Conservation (phyloP, 2,888 invertebrate species). For the Oligia strigilis region DNA sequence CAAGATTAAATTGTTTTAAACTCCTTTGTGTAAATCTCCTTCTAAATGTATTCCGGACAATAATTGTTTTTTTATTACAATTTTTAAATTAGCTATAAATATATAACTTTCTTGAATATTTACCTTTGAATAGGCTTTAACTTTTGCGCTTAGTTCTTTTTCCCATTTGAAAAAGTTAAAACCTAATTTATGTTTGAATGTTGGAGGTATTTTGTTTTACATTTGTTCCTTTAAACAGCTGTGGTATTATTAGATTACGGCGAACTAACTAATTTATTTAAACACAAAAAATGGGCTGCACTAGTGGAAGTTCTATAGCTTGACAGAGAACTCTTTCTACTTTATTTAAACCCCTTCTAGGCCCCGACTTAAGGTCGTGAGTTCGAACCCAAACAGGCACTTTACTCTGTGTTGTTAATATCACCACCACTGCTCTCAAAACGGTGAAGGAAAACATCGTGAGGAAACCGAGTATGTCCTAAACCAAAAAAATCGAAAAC, state of each 20-base stretch:
- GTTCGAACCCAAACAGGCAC: too few relatives aligned
- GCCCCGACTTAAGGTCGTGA: too few relatives aligned
- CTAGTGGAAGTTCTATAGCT: too few relatives aligned
- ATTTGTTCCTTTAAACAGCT: background rate
- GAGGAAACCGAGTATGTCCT: too few relatives aligned
- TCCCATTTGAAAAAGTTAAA: slow-evolving; percentile 24
- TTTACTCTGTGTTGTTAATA: too few relatives aligned
- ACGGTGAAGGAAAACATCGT: too few relatives aligned
- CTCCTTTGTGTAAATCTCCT: slow-evolving; percentile 36
- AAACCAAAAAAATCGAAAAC: too few relatives aligned
- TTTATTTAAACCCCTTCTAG: background rate
- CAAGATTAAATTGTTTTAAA: slow-evolving; percentile 40
- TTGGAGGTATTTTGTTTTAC: slow-evolving; percentile 17
- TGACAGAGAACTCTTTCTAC: background rate
- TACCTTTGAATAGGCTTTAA: slow-evolving; percentile 45
- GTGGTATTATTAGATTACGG: background rate
- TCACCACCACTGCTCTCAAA: too few relatives aligned
- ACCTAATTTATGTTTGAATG: slow-evolving; percentile 16
- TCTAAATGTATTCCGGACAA: slow-evolving; percentile 12
- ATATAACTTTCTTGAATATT: slow-evolving; percentile 57
- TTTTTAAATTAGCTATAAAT: slow-evolving; percentile 32
- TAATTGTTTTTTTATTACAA: slow-evolving; percentile 30
- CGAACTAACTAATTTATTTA: background rate
- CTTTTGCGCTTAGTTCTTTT: slow-evolving; percentile 35
- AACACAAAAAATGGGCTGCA: background rate